Evolutionary conservation across 2,888 invertebrate species (phyloP).

Genomic region (Cordilura impudica): DNA sequence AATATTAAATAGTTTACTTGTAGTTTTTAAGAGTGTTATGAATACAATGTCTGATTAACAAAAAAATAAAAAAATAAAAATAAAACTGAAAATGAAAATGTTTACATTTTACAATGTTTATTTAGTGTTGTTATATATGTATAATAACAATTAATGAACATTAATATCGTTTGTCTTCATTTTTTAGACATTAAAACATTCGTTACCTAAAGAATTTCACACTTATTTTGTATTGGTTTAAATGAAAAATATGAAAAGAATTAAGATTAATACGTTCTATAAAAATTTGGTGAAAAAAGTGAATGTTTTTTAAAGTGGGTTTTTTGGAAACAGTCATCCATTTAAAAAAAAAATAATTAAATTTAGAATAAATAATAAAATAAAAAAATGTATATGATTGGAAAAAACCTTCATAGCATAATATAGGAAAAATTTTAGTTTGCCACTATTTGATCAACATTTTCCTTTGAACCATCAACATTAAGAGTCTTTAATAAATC

Average conservation of each 20-base stretch:
- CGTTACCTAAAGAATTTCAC: slow-evolving; percentile 44
- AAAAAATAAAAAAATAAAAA: slow-evolving; percentile 1
- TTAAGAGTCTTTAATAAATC: no score
- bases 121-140: not conserved
- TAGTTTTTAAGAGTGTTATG: slow-evolving; percentile 19
- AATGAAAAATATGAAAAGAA: not conserved
- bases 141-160: slow-evolving; percentile 39
- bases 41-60: slow-evolving; percentile 9
- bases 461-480: no score
- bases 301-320: no score
- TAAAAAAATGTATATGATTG: no score
- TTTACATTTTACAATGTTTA: not conserved
- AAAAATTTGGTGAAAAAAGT: no score
- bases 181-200: slow-evolving; percentile 28
- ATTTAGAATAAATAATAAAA: not conserved
- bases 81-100: not conserved
- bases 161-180: slow-evolving; percentile 20
- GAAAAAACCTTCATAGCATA: no score
- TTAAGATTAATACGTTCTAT: no score
- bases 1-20: slow-evolving; percentile 12
- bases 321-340: no score
- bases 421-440: no score
- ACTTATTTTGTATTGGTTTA: slow-evolving; percentile 33
- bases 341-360: no score
- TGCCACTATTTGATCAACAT: no score